Evolutionary conservation across 37 sponge, comb jelly and placozoan species (phyloP), one percentile per base, ranked within the genome.

Genomic region (Eunapius fragilis): DNA sequence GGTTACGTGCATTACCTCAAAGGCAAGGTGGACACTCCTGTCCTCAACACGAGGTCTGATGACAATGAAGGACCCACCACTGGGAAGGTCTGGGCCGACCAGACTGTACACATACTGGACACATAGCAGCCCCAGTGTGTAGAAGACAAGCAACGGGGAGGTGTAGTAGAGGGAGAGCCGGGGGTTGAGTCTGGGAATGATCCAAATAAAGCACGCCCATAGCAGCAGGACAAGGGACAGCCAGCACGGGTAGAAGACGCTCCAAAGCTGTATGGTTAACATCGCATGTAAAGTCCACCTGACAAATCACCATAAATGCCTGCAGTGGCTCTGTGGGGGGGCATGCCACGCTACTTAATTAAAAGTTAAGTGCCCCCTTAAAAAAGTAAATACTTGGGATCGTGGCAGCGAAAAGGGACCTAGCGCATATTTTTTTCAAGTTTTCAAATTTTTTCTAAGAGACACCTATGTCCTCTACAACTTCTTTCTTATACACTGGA

Each of bases 121-220:
- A 31, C 78, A 47, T 12, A 93, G 80, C 58, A 93, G 90, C 35
- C 25, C 58, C 9, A 70, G 3, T 31, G 93, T 25, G 76, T 89
- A 93, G 83, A 83, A 10, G 17, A 86, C 87, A 5, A 93, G 83
- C 14, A 89, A 0, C 0, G 93, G 93, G 4, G 93, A 86, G 41
- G 82, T 88, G 81, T 38, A 88, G 82, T 82, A 76, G 82, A 92
- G 76, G 68, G 89, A 75, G 37, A 74, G 32, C 27, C 50, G 76
- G 0, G 92, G 86, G 47, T 47, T 49, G 75, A 86, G 6, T 10
- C 22, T 37, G n/a, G 92, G 92, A 76, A 88, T 70, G 32, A 94
- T 68, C 94, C 94, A 94, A 32, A 94, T 88, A 35, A 47, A 36
- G 35, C 82, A 91, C 5, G 94, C 81, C 94, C 94, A 94, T 35